Evolutionary conservation across 2,888 invertebrate genomes (phyloP), one percentile per base, ranked within the genome.

Genomic region (Willowsia nigromaculata): DNA sequence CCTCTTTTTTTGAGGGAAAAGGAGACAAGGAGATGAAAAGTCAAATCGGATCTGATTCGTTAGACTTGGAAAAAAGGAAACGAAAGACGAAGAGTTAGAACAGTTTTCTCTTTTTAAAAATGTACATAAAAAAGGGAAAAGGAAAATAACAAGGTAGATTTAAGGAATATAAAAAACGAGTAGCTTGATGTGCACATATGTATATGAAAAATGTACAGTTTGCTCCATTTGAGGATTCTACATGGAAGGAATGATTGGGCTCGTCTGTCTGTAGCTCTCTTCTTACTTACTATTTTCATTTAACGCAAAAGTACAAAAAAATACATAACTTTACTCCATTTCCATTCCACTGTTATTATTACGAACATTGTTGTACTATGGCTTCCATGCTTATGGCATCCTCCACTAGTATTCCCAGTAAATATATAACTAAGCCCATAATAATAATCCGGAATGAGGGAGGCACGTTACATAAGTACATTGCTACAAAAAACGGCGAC

Each of bases 21-120:
- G 62, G 65, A 65, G 84, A 84, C 78, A 85, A 83, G 56, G 27
- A 83, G 86, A 80, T 86, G 83, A 89, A 76, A 83, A 85, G 50
- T 47, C 43, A 85, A 89, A 85, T 89, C 85, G 89, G 89, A 89
- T 89, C 68, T 84, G 78, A 89, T 84, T 89, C 88, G 68, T 85
- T 89, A 89, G 59, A 71, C 47, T 80, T 33, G 43, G 56, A 25
- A 74, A 40, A 30, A 74, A 22, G 30, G 11, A 9, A 15, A 27
- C 74, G n/a, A n/a, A n/a, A n/a, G n/a, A n/a, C n/a, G n/a, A n/a
- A n/a, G n/a, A n/a, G n/a, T n/a, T 6, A 43, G 43, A 11, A n/a
- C n/a, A 47, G 37, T 30, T 30, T 62, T 65, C 37, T 65, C n/a
- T 65, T 37, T 56, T 25, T 25, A 56, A 56, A 25, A 25, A 43